phyloP scores from a whole-genome alignment of 2,888 invertebrate species.

The Dione juno region DNA sequence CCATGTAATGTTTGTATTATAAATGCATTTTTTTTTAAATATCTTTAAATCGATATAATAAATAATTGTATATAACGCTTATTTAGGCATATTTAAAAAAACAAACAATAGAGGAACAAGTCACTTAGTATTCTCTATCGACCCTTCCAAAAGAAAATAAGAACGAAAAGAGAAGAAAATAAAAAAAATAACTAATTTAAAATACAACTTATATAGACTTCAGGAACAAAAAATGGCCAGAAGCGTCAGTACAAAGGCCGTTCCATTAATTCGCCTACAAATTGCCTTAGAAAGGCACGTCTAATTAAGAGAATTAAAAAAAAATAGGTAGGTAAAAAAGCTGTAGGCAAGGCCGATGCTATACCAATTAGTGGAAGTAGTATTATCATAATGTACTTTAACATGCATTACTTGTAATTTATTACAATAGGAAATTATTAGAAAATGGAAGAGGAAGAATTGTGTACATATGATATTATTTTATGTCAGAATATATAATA shows the following conservation, averaged over 20 bases:
- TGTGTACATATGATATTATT: neutral
- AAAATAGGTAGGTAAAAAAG: neutral
- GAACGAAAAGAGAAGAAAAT: neutral
- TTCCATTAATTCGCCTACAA: slow-evolving; percentile 37
- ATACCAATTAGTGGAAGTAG: slow-evolving; percentile 36
- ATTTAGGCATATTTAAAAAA: no score
- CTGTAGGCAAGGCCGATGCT: slow-evolving; percentile 27
- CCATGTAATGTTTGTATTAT: no score
- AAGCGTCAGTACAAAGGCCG: slow-evolving; percentile 24
- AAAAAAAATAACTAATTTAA: slow-evolving; percentile 6
- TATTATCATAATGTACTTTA: slow-evolving; percentile 6
- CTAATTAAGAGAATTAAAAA: slow-evolving; percentile 28
- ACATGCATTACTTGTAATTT: neutral
- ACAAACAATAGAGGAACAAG: no score
- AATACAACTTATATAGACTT: neutral
- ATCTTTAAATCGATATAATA: no score
- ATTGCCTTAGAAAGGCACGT: slow-evolving; percentile 33
- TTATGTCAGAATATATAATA: neutral
- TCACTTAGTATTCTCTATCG: neutral
- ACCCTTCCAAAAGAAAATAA: neutral
- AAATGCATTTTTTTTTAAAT: no score
- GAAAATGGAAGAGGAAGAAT: neutral
- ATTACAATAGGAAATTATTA: neutral
- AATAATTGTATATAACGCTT: no score
- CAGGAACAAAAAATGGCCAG: slow-evolving; percentile 11